A percentile compares a stretch with the other conserved stretches of the same genome.
Conservation (phyloP, 2,888 invertebrate genomes). For the Cantharis lateralis region DNA sequence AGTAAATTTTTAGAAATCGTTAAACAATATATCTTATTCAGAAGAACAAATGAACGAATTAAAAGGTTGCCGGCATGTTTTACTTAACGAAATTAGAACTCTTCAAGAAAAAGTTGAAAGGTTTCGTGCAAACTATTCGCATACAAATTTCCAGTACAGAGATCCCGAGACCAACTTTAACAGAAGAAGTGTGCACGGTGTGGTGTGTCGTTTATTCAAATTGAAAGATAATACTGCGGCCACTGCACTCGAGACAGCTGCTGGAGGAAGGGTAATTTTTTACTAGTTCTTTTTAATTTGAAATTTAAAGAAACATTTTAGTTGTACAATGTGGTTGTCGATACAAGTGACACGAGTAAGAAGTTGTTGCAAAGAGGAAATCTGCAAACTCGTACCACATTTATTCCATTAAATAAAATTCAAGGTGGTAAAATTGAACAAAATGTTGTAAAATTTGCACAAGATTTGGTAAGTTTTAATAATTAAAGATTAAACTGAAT, state of each 20-base stretch:
- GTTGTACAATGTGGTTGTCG: constrained; percentile 90
- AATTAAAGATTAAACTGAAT: not conserved
- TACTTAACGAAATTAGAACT: constrained; percentile 62
- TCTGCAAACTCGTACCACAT: constrained; percentile 78
- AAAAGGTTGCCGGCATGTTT: constrained; percentile 56
- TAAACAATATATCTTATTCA: constrained; percentile 63
- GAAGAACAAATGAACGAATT: constrained; percentile 64
- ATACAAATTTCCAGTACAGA: constrained; percentile 71
- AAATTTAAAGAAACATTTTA: constrained; percentile 53
- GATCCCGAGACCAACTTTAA: constrained; percentile 78
- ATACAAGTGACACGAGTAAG: constrained; percentile 83
- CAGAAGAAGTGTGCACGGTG: constrained; percentile 69
- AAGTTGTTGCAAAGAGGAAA: constrained; percentile 81
- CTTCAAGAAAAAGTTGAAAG: constrained; percentile 63
- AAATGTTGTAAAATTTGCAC: constrained; percentile 66
- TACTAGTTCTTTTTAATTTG: not conserved
- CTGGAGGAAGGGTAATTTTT: constrained; percentile 76
- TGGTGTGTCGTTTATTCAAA: constrained; percentile 78
- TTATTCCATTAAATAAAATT: constrained; percentile 92
- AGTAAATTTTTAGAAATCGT: constrained; percentile 54
- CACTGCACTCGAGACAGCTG: constrained; percentile 83
- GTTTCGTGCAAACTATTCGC: constrained; percentile 63
- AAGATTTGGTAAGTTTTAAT: constrained; percentile 64
- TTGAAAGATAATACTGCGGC: constrained; percentile 72
- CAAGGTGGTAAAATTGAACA: constrained; percentile 65